A percentile compares a stretch with the other conserved stretches of the same genome.
Conservation (phyloP, 2,113 vertebrate species). For the Pangasianodon hypophthalmus region DNA sequence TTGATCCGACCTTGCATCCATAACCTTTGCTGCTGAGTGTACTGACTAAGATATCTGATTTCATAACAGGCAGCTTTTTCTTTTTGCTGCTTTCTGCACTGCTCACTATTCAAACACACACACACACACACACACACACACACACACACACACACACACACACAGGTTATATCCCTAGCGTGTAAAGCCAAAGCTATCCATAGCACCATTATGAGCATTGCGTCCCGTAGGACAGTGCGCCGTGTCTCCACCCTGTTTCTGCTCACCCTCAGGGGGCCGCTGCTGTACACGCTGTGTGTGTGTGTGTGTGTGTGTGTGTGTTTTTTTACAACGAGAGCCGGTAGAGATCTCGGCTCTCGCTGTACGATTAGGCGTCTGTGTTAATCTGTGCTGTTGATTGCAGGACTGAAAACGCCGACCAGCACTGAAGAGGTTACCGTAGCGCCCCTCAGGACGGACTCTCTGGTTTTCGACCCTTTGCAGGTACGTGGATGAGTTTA, state of each 20-base stretch:
- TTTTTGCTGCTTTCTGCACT: neutral
- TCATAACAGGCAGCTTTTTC: neutral
- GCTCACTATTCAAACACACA: constrained; percentile 6
- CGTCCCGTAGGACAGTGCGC: constrained; percentile 36
- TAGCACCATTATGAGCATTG: constrained; percentile 31
- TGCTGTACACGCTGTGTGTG: neutral
- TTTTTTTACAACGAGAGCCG: constrained; percentile 21
- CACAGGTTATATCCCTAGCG: constrained; percentile 45
- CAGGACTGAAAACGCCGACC: constrained; percentile 74
- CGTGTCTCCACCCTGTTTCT: constrained; percentile 29
- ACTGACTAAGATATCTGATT: neutral
- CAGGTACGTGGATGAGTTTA: constrained; percentile 67
- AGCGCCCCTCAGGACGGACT: constrained; percentile 81
- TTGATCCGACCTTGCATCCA: neutral
- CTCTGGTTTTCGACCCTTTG: constrained; percentile 83
- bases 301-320: constrained; percentile 25
- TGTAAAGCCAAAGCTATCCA: constrained; percentile 36
- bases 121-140: constrained; percentile 44
- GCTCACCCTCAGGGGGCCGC: constrained; percentile 22
- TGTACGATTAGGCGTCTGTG: neutral
- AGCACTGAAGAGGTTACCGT: constrained; percentile 76
- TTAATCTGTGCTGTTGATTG: constrained; percentile 9
- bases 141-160: constrained; percentile 42
- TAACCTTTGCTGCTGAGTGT: neutral
- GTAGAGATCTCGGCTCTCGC: neutral